Conservation (phyloP, 2,888 invertebrate species). For the Leucoptera coffeella region DNA sequence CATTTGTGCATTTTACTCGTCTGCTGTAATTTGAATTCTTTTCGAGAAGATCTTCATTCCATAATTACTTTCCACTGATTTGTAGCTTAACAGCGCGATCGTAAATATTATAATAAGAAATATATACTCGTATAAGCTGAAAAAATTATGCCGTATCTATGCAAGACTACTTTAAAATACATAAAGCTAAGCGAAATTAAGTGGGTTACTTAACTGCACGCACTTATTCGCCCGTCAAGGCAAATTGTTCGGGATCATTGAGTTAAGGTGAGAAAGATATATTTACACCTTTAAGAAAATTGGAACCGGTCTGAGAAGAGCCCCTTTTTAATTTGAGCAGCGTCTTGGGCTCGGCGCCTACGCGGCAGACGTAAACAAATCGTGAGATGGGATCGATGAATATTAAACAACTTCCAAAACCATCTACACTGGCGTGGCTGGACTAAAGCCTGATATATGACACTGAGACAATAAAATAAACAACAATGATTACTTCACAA, state of each 20-base stretch:
- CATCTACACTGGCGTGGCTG: slow-evolving; percentile 28
- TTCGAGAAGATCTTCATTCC: slow-evolving; percentile 23
- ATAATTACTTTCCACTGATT: slow-evolving; percentile 12
- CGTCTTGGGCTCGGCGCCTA: slow-evolving; percentile 23
- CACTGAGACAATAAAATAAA: slow-evolving; percentile 20
- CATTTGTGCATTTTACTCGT: slow-evolving; percentile 41
- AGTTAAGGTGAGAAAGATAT: not conserved
- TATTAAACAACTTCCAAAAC: slow-evolving; percentile 39
- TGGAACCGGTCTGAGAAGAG: slow-evolving; percentile 5
- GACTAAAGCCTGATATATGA: too few species aligned
- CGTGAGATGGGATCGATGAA: slow-evolving; percentile 40
- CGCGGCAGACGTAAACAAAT: slow-evolving; percentile 34
- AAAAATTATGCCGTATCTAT: too few species aligned
- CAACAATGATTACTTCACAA: slow-evolving; percentile 44
- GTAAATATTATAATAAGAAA: too few species aligned
- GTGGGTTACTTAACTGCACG: too few species aligned
- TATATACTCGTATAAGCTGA: too few species aligned
- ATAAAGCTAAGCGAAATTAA: too few species aligned
- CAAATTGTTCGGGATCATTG: slow-evolving; percentile 2
- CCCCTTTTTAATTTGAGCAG: slow-evolving; percentile 26
- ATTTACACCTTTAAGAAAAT: slow-evolving; percentile 1
- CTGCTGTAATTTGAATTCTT: slow-evolving; percentile 39
- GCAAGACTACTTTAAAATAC: too few species aligned
- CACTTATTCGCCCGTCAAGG: slow-evolving; percentile 2
- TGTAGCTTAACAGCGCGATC: slow-evolving; percentile 10